Conservation (phyloP, 2,888 invertebrate genomes). For the Melanchra persicariae region DNA sequence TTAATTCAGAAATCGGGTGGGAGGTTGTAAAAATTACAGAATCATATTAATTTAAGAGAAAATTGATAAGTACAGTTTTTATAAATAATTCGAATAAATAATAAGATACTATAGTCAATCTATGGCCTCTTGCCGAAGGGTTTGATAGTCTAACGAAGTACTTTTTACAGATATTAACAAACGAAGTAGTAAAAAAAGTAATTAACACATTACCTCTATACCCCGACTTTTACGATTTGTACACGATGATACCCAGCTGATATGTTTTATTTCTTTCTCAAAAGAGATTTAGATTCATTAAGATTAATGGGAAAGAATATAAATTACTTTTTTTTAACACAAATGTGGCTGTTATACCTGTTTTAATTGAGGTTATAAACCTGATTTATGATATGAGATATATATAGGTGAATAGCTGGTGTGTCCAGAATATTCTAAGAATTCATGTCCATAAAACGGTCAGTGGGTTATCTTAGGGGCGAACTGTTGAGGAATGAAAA, state of each 20-base stretch:
- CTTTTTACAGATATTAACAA: neutral
- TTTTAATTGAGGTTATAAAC: constrained; percentile 39
- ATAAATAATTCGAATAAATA: too few species aligned
- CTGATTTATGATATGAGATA: constrained; percentile 23
- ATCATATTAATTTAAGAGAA: too few species aligned
- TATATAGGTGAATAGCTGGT: neutral
- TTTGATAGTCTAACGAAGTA: neutral
- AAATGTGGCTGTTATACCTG: constrained; percentile 14
- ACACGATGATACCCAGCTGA: constrained; percentile 20
- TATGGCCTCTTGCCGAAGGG: neutral
- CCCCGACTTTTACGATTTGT: constrained; percentile 33
- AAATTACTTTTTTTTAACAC: constrained; percentile 36
- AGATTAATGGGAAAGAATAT: constrained; percentile 41
- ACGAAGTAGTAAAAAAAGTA: constrained; percentile 14
- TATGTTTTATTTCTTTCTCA: constrained; percentile 21
- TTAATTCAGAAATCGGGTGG: too few species aligned
- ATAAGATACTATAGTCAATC: too few species aligned
- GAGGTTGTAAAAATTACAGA: too few species aligned
- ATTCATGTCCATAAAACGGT: neutral
- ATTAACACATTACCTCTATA: constrained; percentile 25
- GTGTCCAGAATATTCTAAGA: neutral
- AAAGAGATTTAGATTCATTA: constrained; percentile 37
- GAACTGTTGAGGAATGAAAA: neutral
- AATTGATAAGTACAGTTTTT: too few species aligned
- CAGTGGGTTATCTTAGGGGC: too few species aligned